These are phyloP conservation scores for Metallyticus violacea DNA, from an alignment of 2,888 invertebrate species.

Conservation along the genomic window DNA sequence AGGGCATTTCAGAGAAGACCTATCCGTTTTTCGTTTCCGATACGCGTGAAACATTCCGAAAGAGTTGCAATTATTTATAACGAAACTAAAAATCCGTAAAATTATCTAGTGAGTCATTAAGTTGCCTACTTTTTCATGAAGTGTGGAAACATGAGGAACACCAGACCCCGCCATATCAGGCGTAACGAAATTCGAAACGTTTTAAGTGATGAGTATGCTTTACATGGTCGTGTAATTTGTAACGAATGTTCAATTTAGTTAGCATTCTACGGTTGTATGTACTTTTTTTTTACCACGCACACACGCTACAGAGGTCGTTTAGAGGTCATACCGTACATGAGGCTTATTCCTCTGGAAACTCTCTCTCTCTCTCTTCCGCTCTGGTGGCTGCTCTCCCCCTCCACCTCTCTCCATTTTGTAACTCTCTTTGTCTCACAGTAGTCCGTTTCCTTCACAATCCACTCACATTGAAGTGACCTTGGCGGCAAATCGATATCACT, in stretches of 20 bases:
- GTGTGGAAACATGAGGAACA: too few species aligned
- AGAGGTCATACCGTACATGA: neutral
- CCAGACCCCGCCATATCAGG: too few species aligned
- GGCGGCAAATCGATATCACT: conserved; percentile 7
- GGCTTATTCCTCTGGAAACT: neutral
- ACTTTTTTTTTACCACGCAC: neutral
- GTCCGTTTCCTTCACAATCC: neutral
- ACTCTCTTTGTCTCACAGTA: neutral
- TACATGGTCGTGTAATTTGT: neutral
- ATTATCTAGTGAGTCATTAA: too few species aligned
- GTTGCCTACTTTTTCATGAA: too few species aligned
- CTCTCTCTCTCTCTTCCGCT: neutral
- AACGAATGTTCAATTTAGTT: neutral
- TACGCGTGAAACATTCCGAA: too few species aligned
- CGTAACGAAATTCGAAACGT: neutral
- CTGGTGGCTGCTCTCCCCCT: too few species aligned
- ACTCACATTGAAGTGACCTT: conserved; percentile 11
- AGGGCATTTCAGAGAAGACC: too few species aligned
- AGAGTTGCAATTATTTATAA: too few species aligned
- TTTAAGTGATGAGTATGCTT: neutral
- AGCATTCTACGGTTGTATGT: neutral
- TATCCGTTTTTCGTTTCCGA: too few species aligned
- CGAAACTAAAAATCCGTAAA: too few species aligned
- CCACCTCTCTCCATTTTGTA: too few species aligned
- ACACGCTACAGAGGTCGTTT: neutral